A percentile compares a stretch with the other conserved stretches of the same genome.
Evolutionary conservation across 2,888 invertebrate species (phyloP).

Genomic region (Drosophila anceps): DNA sequence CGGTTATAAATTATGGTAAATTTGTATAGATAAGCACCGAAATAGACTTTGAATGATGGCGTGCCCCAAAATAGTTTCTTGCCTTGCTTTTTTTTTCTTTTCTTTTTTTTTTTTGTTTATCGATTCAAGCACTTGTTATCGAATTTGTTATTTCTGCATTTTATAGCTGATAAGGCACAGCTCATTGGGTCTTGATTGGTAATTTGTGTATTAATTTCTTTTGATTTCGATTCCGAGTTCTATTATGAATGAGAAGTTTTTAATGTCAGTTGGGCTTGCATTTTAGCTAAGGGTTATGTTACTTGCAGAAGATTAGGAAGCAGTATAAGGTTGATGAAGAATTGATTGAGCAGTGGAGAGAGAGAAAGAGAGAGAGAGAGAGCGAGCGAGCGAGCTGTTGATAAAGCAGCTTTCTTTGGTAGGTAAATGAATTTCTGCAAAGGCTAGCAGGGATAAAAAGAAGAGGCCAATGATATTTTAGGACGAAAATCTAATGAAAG

Average conservation of each 20-base stretch:
- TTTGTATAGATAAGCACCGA: conserved; percentile 43
- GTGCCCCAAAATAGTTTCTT: conserved; percentile 10
- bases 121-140: conserved; percentile 34
- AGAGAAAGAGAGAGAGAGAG: too few relatives aligned
- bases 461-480: too few relatives aligned
- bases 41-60: conserved; percentile 50
- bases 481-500: too few relatives aligned
- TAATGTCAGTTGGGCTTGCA: neutral
- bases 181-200: conserved; percentile 43
- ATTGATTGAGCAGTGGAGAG: neutral
- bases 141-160: conserved; percentile 38
- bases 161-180: conserved; percentile 23
- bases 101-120: conserved; percentile 18
- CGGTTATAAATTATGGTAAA: conserved; percentile 53
- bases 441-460: too few relatives aligned
- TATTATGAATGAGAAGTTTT: conserved; percentile 23
- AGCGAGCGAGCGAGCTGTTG: too few relatives aligned
- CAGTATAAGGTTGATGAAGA: neutral
- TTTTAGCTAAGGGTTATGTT: neutral
- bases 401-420: neutral
- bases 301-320: neutral
- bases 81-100: neutral
- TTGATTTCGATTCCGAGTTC: conserved; percentile 7
- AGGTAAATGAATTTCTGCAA: neutral
- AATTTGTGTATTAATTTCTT: conserved; percentile 46